Evolutionary conservation across 2,797 vertebrate species (phyloP).

Genomic region (Oophaga sylvatica): DNA sequence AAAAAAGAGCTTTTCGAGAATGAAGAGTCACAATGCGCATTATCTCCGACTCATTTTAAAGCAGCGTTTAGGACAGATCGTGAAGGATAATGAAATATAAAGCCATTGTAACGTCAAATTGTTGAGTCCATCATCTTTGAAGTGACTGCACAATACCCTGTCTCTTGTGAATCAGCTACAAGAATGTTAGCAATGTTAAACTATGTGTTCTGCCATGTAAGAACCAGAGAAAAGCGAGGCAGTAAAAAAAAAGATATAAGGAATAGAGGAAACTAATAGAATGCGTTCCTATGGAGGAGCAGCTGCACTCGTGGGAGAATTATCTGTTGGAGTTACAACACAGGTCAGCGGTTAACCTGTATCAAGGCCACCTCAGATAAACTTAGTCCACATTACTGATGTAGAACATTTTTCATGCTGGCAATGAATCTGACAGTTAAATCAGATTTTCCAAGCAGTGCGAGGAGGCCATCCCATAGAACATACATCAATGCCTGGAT

Average conservation of each 20-base stretch:
- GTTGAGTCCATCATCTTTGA: constrained; percentile 37
- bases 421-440: constrained; percentile 53
- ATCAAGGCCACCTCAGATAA: constrained; percentile 53
- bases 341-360: constrained; percentile 34
- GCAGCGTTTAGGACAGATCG: constrained; percentile 39
- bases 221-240: background rate
- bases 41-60: constrained; percentile 28
- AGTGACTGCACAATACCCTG: constrained; percentile 27
- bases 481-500: constrained; percentile 56
- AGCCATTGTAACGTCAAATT: constrained; percentile 48
- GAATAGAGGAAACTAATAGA: background rate
- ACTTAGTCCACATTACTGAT: constrained; percentile 47
- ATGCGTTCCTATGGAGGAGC: background rate
- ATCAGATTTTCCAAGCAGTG: constrained; percentile 51
- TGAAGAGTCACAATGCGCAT: constrained; percentile 37
- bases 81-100: constrained; percentile 44
- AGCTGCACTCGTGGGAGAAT: constrained; percentile 20
- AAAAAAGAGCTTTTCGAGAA: constrained; percentile 43
- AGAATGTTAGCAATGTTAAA: constrained; percentile 32
- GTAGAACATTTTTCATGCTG: constrained; percentile 49
- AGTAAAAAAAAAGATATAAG: background rate
- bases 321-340: constrained; percentile 20
- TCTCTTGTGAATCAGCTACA: constrained; percentile 23
- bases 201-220: constrained; percentile 1
- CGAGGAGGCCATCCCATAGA: constrained; percentile 43